These are phyloP conservation scores for Psittacula echo DNA, from an alignment of 2,797 vertebrate species.

Conservation along the genomic window DNA sequence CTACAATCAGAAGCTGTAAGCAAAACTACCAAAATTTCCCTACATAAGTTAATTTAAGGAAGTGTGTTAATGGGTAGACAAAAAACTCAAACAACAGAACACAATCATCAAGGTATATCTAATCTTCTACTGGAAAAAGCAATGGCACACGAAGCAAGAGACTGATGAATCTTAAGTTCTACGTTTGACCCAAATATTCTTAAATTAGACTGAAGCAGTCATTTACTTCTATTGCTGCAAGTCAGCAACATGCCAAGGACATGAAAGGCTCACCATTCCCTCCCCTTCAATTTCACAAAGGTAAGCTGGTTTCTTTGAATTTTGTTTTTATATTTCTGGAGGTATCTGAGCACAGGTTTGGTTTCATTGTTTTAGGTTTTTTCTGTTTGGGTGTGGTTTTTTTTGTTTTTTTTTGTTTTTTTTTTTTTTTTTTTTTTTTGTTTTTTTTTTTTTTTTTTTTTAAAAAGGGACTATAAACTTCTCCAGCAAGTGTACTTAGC, in stretches of 20 bases:
- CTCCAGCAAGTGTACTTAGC: not conserved
- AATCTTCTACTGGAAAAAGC: not conserved
- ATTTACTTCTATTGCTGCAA: not conserved
- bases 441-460: not conserved
- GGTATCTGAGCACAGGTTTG: not conserved
- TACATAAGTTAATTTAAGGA: not conserved
- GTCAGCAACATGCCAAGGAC: not conserved
- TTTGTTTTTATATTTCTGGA: not conserved
- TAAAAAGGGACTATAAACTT: not conserved
- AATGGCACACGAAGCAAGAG: not conserved
- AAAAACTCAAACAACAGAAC: not conserved
- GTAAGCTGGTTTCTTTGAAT: not conserved
- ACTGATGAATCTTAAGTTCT: not conserved
- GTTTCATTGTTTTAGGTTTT: not conserved
- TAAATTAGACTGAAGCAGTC: not conserved
- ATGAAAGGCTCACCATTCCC: not conserved
- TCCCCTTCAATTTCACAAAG: not conserved
- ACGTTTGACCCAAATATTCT: not conserved
- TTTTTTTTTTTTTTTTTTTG: not conserved
- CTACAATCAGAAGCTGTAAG: not conserved
- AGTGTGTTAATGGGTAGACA: rapidly evolving
- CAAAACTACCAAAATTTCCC: not conserved
- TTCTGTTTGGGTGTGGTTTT: not conserved
- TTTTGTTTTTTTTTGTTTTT: no score
- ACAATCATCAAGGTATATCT: not conserved